Base-by-base conservation (phyloP, 2,888 invertebrate species). In the Plagodis pulveraria region DNA sequence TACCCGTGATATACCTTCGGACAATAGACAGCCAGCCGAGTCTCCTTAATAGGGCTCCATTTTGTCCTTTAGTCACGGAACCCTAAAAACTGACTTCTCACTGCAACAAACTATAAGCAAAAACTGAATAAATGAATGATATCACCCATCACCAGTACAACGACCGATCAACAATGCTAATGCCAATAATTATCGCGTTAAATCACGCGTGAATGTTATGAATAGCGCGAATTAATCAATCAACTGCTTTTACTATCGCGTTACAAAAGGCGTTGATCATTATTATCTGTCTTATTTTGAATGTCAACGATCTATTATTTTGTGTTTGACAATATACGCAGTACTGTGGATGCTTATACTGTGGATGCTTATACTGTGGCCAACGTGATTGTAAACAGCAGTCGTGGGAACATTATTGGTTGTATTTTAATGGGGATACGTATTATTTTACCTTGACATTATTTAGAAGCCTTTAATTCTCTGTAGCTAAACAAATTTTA, bases 151-250 rank as follows among this genome's bases (percentile, higher is more conserved):
- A 40, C 10, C 56, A 50, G 62, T 60, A 62, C 68, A 63, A 32
- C 51, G 62, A 55, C 60, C 64, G 48, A 47, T 53, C 59, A 66
- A 54, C 59, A 63, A 58, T 66, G 63, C 50, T 64, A 68, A 66
- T 66, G 53, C 35, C 35, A 54, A 63, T 65, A 36, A 60, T 69
- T 58, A 68, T 44, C 44, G 32, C 38, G 53, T 49, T 54, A 36
- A 65, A 52, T 55, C 63, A 60, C 43, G 66, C 68, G 68, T 65
- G 50, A 58, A 62, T 58, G 51, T 44, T 65, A 61, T 62, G 53
- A 51, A 54, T 41, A 51, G 53, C 43, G 48, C 50, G 32, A 32
- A 59, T 64, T 44, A 55, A 64, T 64, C 32, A 58, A 66, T 62
- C 56, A 54, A 48, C 44, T 49, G 48, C 60, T 66, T 62, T 67